Percentiles rank a stretch among this genome's conserved stretches.
Evolutionary conservation across 2,113 vertebrate species (phyloP).

Genomic region (Origma solitaria): DNA sequence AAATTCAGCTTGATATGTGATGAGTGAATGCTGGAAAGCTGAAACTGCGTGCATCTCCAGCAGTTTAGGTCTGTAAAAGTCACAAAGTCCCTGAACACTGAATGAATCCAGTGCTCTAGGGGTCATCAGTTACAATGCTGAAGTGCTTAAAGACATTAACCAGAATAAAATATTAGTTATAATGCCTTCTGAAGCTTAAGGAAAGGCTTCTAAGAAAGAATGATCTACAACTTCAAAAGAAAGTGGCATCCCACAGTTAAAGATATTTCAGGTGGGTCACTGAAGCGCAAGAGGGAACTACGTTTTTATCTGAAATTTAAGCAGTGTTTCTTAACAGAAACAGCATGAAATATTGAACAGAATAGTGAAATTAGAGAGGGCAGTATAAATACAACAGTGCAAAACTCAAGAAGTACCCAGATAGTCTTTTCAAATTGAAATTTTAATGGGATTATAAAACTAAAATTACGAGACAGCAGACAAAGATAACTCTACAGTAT

Average conservation of each 20-base stretch:
- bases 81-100: not conserved
- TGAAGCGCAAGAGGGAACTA: not conserved
- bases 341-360: not conserved
- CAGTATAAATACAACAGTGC: not conserved
- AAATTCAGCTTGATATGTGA: not conserved
- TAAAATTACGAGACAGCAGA: not conserved
- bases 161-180: not conserved
- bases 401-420: not conserved
- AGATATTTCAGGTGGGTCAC: not conserved
- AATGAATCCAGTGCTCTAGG: not conserved
- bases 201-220: not conserved
- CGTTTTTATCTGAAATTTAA: not conserved
- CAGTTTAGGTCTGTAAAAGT: not conserved
- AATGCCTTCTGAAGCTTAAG: not conserved
- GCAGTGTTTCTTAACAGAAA: not conserved
- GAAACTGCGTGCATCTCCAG: fast-evolving
- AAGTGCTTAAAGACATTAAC: not conserved
- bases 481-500: not conserved
- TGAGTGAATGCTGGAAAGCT: not conserved
- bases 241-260: not conserved
- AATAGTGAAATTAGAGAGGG: not conserved
- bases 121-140: not conserved
- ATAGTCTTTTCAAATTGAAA: not conserved
- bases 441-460: not conserved
- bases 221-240: not conserved